Conservation (phyloP, 1,140 invertebrate genomes). For the Varroa destructor region DNA sequence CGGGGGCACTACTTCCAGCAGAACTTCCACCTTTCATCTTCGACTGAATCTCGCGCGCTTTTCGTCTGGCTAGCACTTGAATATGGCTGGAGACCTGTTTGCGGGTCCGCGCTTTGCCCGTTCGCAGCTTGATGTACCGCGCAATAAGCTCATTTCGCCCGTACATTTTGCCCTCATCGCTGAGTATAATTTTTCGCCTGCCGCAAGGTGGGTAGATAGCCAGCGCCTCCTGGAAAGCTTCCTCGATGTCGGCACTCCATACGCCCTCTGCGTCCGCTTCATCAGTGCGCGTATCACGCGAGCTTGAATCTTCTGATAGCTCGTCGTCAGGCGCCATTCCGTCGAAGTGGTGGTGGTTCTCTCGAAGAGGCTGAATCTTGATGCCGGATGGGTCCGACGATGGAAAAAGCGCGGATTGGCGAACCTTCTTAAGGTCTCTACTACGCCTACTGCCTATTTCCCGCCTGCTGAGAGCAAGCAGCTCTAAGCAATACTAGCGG, state of each 20-base stretch:
- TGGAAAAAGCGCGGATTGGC: no score
- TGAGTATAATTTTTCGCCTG: slow-evolving; percentile 94
- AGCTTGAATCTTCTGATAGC: slow-evolving; percentile 21
- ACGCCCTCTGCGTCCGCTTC: slow-evolving; percentile 96
- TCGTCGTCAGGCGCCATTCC: slow-evolving; percentile 25
- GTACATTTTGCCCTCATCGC: slow-evolving; percentile 99
- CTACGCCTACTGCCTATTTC: no score
- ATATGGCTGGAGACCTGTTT: slow-evolving; percentile 99
- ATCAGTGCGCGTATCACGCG: slow-evolving; percentile 32
- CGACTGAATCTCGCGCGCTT: slow-evolving; percentile 88
- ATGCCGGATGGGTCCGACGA: no score
- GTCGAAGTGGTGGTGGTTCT: background rate
- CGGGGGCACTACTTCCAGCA: background rate
- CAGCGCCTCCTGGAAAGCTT: slow-evolving; percentile 98
- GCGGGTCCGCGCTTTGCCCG: slow-evolving; percentile 93
- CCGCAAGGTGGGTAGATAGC: slow-evolving; percentile 99
- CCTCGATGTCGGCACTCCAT: slow-evolving; percentile 99
- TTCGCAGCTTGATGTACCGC: slow-evolving; percentile 94
- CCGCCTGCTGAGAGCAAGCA: no score
- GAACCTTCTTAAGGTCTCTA: no score
- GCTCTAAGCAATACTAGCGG: no score
- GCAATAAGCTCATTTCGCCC: slow-evolving; percentile 98
- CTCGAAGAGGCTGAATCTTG: no score
- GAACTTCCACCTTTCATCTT: slow-evolving; percentile 73
- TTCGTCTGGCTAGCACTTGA: slow-evolving; percentile 92